Base-by-base conservation (phyloP, 2,888 invertebrate genomes). In the Diaperis boleti region DNA sequence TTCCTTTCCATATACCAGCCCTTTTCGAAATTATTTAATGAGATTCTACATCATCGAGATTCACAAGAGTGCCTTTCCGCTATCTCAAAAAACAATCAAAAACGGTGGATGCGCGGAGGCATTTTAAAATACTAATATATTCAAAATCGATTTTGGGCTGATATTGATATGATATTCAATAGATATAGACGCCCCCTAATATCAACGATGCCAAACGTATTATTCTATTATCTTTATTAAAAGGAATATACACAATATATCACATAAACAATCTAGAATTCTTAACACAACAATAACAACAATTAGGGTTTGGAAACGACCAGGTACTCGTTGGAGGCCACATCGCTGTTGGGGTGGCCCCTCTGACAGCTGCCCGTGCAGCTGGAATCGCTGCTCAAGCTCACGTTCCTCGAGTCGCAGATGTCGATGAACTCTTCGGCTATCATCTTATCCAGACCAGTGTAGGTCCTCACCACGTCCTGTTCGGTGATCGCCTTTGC, bases 361-460 rank as follows among this genome's bases (percentile, higher is more conserved):
- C 70, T 72, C 35, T 69, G 69, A 67, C 68, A 71, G 59, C 69
- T 72, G 35, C 62, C 63, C 18, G 56, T 64, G 63, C 65, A 68
- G 47, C 69, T 70, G 42, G 70, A 72, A 45, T 75, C 74, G 64
- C 78, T 78, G 66, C 78, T 75, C 17, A 79, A 69, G 65, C 77
- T 78, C 57, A 73, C 75, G 11, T 86, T 81, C 71, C 81, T 85
- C 77, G 85, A 85, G 76, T 87, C 86, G 75, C 86, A 87, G 50
- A 86, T 86, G 44, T 86, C 85, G 69, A 87, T 87, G 78, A 87
- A 87, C 79, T 87, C 86, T 76, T 87, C 87, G 7, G 87, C 87
- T 75, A 87, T 87, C 3, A 85, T 82, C 68, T 87, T 84, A 77
- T 87, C 87, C 26, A 87, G 80, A 0, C 87, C 87, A 0, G 87